These are phyloP conservation scores for Nyctibius grandis DNA, from an alignment of 2,797 vertebrate genomes.

Conservation along the genomic window DNA sequence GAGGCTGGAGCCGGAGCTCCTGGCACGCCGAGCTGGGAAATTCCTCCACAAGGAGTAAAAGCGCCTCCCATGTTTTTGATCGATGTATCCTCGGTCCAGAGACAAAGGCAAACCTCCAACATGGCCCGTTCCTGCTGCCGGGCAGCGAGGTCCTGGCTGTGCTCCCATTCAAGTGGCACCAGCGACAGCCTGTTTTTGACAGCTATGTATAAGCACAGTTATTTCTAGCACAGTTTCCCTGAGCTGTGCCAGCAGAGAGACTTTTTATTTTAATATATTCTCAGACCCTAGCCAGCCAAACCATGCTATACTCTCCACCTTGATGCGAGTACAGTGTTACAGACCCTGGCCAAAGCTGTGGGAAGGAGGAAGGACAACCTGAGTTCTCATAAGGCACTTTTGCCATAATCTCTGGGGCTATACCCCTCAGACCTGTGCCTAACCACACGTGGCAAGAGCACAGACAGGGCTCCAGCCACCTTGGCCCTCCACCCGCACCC, in stretches of 20 bases:
- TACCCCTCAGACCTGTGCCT: neutral
- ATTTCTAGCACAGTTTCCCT: conserved; percentile 56
- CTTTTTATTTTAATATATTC: neutral
- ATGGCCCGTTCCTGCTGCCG: neutral
- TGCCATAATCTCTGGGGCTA: neutral
- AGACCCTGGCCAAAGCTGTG: neutral
- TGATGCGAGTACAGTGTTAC: neutral
- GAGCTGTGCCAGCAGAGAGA: neutral
- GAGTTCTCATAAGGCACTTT: neutral
- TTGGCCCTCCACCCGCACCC: neutral
- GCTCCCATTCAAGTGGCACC: neutral
- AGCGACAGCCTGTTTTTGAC: conserved; percentile 32
- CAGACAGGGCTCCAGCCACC: neutral
- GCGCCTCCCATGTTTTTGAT: neutral
- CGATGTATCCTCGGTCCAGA: fast-evolving
- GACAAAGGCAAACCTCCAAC: neutral
- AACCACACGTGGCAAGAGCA: fast-evolving
- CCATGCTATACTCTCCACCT: neutral
- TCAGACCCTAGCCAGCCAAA: neutral
- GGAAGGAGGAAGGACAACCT: neutral
- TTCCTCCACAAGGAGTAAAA: neutral
- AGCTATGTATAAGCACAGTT: conserved; percentile 38
- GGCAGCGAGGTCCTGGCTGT: conserved; percentile 5
- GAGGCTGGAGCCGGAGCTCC: neutral
- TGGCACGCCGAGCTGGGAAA: neutral